These are phyloP conservation scores for Sarcophaga caerulescens DNA, from an alignment of 2,888 invertebrate species.

Conservation along the genomic window DNA sequence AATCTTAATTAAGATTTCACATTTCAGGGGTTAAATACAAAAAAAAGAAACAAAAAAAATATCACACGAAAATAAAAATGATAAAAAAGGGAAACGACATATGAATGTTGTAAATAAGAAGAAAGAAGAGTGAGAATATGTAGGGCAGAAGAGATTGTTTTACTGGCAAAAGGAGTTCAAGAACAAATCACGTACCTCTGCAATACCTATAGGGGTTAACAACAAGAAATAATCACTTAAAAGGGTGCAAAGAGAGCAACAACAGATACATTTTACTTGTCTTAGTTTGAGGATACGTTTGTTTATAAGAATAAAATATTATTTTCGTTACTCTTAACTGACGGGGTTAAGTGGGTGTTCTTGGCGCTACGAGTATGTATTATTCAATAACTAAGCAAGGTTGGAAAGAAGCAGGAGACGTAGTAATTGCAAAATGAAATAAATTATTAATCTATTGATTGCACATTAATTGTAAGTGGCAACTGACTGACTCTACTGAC, in stretches of 20 bases:
- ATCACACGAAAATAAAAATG: background rate
- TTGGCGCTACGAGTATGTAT: background rate
- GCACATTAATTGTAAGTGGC: constrained; percentile 45
- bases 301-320: constrained; percentile 2
- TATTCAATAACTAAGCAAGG: background rate
- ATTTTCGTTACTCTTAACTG: constrained; percentile 37
- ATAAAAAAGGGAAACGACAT: background rate
- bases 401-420: background rate
- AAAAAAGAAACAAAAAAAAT: constrained; percentile 34
- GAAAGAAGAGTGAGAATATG: background rate
- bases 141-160: background rate
- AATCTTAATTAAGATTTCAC: constrained; percentile 79
- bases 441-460: constrained; percentile 56
- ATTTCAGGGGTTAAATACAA: constrained; percentile 68
- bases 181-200: background rate
- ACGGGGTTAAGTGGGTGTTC: background rate
- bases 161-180: background rate
- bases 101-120: background rate
- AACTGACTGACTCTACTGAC: background rate
- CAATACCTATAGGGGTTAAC: background rate
- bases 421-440: constrained; percentile 3
- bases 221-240: background rate
- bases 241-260: constrained; percentile 20
- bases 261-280: background rate
- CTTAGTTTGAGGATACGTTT: background rate